A percentile compares a stretch with the other conserved stretches of the same genome.
These are phyloP conservation scores for Papilio protenor DNA, from an alignment of 2,888 invertebrate genomes.

Conservation along the genomic window DNA sequence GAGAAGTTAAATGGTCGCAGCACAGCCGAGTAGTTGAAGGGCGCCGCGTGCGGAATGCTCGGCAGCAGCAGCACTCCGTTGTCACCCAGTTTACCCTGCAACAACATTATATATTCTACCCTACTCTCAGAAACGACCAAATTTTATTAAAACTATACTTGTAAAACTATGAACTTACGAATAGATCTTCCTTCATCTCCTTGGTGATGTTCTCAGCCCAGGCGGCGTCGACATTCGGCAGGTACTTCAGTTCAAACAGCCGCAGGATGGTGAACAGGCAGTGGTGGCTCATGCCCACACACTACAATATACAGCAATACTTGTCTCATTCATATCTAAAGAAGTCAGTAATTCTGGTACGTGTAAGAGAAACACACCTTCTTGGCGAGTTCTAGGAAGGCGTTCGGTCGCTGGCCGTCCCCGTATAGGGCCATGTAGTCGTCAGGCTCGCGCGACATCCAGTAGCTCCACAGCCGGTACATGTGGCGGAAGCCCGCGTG, in stretches of 20 bases:
- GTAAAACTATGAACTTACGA: conserved; percentile 76
- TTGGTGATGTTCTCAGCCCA: conserved; percentile 87
- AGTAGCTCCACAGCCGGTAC: conserved; percentile 89
- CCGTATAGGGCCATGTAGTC: conserved; percentile 86
- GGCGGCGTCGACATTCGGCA: conserved; percentile 84
- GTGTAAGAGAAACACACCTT: conserved; percentile 65
- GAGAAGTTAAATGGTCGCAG: conserved; percentile 93
- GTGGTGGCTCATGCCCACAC: conserved; percentile 85
- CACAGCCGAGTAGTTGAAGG: conserved; percentile 92
- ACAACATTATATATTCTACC: too few relatives aligned
- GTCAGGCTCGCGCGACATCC: conserved; percentile 89
- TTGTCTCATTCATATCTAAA: background rate
- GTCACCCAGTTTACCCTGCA: conserved; percentile 89
- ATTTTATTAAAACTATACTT: background rate
- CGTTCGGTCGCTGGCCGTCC: conserved; percentile 80
- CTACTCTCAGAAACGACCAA: background rate
- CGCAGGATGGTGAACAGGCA: conserved; percentile 87
- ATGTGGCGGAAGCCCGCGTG: conserved; percentile 83
- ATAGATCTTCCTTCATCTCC: conserved; percentile 85
- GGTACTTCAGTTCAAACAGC: conserved; percentile 84
- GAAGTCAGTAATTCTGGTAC: background rate
- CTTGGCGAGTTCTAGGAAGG: conserved; percentile 83
- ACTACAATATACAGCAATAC: conserved; percentile 49
- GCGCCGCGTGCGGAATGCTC: conserved; percentile 91
- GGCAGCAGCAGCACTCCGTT: conserved; percentile 95